Evolutionary conservation across 1,140 invertebrate genomes (phyloP).

Genomic region (Aphis gossypii): DNA sequence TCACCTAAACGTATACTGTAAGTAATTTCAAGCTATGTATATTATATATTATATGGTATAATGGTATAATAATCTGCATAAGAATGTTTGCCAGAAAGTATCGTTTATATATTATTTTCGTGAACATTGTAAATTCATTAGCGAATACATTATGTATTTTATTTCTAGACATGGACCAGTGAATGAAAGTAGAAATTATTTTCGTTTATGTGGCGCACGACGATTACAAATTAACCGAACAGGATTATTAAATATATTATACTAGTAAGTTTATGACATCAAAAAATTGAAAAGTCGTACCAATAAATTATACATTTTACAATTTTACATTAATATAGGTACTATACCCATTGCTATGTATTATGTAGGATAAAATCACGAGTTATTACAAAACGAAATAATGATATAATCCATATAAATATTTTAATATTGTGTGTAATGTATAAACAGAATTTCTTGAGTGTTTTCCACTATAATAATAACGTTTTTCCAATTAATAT

Average conservation of each 20-base stretch:
- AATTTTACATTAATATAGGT: neutral
- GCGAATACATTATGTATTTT: neutral
- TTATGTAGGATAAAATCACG: neutral
- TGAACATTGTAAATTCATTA: neutral
- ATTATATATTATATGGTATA: neutral
- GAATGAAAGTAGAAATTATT: neutral
- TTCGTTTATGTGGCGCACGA: neutral
- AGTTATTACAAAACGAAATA: neutral
- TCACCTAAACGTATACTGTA: neutral
- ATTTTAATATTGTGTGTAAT: neutral
- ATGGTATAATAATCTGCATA: neutral
- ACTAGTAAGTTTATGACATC: neutral
- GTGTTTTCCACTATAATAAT: neutral
- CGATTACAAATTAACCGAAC: neutral
- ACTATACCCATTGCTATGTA: neutral
- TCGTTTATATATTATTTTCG: neutral
- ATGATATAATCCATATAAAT: neutral
- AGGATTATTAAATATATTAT: neutral
- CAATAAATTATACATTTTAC: neutral
- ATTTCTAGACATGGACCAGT: neutral
- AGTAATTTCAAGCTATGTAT: neutral
- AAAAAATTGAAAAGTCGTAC: neutral
- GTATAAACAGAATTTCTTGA: neutral
- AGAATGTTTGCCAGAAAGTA: neutral
- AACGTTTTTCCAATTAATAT: neutral